phyloP scores from a whole-genome alignment of 2,113 vertebrate genomes.

The Ochotona princeps region DNA sequence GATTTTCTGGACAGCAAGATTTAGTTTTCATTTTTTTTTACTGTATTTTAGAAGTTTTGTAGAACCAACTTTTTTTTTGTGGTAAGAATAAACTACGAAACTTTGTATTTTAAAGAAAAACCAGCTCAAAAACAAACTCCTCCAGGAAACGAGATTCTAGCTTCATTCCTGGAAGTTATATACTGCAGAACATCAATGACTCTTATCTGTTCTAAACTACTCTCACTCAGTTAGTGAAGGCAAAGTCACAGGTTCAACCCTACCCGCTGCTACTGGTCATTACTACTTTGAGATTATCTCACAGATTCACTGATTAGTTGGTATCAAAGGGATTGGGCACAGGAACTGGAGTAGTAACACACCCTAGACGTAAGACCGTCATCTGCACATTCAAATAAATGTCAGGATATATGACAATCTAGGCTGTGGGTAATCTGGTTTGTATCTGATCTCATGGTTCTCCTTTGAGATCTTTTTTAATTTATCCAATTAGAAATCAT shows the following conservation, averaged over 20 bases:
- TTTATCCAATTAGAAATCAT: neutral
- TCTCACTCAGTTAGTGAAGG: neutral
- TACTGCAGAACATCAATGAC: neutral
- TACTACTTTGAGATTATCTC: neutral
- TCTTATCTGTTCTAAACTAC: neutral
- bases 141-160: neutral
- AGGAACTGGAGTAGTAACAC: neutral
- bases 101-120: neutral
- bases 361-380: neutral
- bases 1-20: neutral
- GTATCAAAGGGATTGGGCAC: neutral
- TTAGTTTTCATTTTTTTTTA: neutral
- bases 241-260: neutral
- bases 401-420: neutral
- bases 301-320: neutral
- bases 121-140: neutral
- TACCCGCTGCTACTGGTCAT: neutral
- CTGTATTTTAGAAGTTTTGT: neutral
- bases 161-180: neutral
- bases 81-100: neutral
- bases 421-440: neutral
- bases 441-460: neutral
- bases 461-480: neutral
- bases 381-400: neutral
- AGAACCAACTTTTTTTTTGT: neutral